Evolutionary conservation across 2,113 vertebrate genomes (phyloP).

Genomic region (Pantherophis guttatus): DNA sequence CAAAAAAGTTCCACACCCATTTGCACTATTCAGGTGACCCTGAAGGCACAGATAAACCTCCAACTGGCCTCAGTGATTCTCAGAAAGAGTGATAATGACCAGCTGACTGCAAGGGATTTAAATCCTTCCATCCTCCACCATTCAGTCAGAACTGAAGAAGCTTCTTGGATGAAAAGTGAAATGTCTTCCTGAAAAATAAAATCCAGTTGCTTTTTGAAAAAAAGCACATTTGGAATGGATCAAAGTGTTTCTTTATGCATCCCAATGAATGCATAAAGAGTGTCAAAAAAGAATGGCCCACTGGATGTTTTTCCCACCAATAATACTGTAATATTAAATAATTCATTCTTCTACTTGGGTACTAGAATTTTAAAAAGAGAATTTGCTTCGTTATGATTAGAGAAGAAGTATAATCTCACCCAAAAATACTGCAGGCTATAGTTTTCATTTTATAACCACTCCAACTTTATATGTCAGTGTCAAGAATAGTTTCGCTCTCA

Average conservation of each 20-base stretch:
- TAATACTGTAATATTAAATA: conserved; percentile 29
- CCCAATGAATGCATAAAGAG: not conserved
- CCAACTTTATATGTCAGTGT: conserved; percentile 35
- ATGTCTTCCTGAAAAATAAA: not conserved
- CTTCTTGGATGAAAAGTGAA: not conserved
- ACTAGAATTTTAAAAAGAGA: conserved; percentile 29
- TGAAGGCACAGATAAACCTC: not conserved
- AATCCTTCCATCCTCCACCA: not conserved
- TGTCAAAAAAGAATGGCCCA: not conserved
- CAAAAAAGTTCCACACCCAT: not conserved
- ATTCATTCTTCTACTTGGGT: conserved; percentile 6
- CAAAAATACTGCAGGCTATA: conserved; percentile 32
- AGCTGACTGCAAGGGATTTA: not conserved
- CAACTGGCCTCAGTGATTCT: not conserved
- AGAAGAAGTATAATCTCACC: conserved; percentile 18
- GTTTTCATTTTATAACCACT: conserved; percentile 36
- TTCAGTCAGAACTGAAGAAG: not conserved
- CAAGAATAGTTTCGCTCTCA: conserved; percentile 44
- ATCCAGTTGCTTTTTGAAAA: not conserved
- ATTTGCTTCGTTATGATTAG: conserved; percentile 27
- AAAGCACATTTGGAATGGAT: not conserved
- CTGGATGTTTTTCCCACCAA: not conserved
- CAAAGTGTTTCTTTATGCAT: not conserved
- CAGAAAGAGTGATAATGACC: not conserved
- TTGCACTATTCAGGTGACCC: not conserved